phyloP scores from a whole-genome alignment of 1,140 invertebrate species.

The Drosophila kurseongensis region DNA sequence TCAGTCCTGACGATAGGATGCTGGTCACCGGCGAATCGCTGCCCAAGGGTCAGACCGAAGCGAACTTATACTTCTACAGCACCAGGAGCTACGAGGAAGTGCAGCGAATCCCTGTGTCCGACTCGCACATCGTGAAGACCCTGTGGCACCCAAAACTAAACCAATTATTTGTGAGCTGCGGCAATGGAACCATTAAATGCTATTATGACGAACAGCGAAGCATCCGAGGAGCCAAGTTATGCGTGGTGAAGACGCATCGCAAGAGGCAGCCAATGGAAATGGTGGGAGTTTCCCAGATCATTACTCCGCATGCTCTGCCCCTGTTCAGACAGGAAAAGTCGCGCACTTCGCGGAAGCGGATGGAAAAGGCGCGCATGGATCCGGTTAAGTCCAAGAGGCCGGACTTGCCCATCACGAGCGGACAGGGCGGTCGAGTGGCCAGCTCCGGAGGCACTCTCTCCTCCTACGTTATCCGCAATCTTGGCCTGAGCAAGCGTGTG shows the following conservation, averaged over 20 bases:
- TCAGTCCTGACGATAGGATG: slow-evolving; percentile 94
- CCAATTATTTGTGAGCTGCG: slow-evolving; percentile 97
- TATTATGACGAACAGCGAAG: slow-evolving; percentile 95
- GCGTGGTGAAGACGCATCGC: slow-evolving; percentile 92
- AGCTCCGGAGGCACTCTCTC: slow-evolving; percentile 98
- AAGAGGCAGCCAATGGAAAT: slow-evolving; percentile 94
- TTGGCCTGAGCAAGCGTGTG: slow-evolving; percentile 96
- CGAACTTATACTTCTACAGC: slow-evolving; percentile 93
- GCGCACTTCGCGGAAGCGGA: slow-evolving; percentile 94
- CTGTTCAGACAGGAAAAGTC: slow-evolving; percentile 97
- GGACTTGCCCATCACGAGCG: slow-evolving; percentile 97
- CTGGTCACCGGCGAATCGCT: slow-evolving; percentile 95
- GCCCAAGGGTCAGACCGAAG: slow-evolving; percentile 88
- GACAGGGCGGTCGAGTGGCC: slow-evolving; percentile 95
- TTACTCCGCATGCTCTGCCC: slow-evolving; percentile 98
- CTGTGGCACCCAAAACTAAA: slow-evolving; percentile 99
- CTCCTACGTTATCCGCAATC: slow-evolving; percentile 98
- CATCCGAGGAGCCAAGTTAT: slow-evolving; percentile 95
- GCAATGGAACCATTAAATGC: slow-evolving; percentile 95
- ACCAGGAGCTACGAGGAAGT: slow-evolving; percentile 91
- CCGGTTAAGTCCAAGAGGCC: slow-evolving; percentile 96
- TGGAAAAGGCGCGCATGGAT: slow-evolving; percentile 96
- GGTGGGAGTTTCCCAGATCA: slow-evolving; percentile 96
- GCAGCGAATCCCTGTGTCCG: slow-evolving; percentile 90
- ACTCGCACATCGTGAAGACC: slow-evolving; percentile 94